Evolutionary conservation across 1,140 invertebrate genomes (phyloP).

Genomic region (Sesamia nonagrioides): DNA sequence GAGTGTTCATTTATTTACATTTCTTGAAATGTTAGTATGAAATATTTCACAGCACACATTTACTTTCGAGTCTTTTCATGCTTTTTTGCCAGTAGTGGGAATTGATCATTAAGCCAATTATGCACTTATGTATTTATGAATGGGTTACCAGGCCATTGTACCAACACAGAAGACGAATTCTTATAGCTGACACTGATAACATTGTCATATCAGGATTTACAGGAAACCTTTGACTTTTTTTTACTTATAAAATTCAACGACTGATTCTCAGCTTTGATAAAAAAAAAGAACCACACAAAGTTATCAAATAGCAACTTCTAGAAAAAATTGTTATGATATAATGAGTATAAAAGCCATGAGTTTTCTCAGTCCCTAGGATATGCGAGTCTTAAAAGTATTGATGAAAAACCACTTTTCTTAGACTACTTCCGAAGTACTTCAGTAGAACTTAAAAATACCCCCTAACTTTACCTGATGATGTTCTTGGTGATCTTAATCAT

Average conservation of each 20-base stretch:
- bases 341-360: not conserved
- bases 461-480: slow-evolving; percentile 45
- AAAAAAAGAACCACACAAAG: not conserved
- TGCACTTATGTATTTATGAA: too few species aligned
- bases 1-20: too few species aligned
- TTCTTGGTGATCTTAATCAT: slow-evolving; percentile 44
- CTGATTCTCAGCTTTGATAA: not conserved
- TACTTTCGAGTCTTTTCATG: not conserved
- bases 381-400: not conserved
- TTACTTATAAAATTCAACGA: not conserved
- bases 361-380: not conserved
- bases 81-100: not conserved
- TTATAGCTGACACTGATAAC: not conserved
- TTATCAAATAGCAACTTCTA: not conserved
- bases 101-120: not conserved
- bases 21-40: not conserved
- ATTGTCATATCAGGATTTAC: not conserved
- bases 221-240: not conserved
- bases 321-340: not conserved
- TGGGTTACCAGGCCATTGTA: too few species aligned
- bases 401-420: not conserved
- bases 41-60: not conserved
- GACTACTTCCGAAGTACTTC: not conserved
- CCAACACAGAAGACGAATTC: too few species aligned
- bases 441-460: slow-evolving; percentile 21